Percentiles rank a stretch among this genome's conserved stretches.
phyloP scores from a whole-genome alignment of 2,888 invertebrate genomes.

The Drosophila mimetica region DNA sequence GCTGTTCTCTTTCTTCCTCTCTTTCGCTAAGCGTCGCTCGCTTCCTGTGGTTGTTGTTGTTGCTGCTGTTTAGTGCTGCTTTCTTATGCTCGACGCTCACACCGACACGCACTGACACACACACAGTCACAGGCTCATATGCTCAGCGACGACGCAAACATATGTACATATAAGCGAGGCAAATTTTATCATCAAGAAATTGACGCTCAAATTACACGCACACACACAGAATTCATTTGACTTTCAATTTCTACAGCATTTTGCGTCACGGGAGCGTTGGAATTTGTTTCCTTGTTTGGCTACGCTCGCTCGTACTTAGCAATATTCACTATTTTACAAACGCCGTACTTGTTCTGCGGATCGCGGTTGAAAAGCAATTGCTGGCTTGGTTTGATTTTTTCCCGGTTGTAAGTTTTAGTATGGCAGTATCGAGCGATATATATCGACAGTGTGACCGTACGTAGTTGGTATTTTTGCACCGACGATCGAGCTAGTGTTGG shows the following conservation, averaged over 20 bases:
- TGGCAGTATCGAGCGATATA: too few relatives aligned
- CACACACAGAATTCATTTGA: slow-evolving; percentile 51
- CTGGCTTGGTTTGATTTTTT: slow-evolving; percentile 56
- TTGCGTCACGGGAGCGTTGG: slow-evolving; percentile 32
- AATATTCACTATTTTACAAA: slow-evolving; percentile 3
- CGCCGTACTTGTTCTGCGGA: not conserved
- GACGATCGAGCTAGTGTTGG: not conserved
- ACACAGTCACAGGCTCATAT: slow-evolving; percentile 22
- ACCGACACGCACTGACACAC: slow-evolving; percentile 26
- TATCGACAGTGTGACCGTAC: too few relatives aligned
- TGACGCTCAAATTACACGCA: slow-evolving; percentile 49
- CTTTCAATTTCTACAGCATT: slow-evolving; percentile 49
- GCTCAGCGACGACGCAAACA: slow-evolving; percentile 16
- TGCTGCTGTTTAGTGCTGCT: slow-evolving; percentile 9
- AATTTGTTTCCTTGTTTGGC: slow-evolving; percentile 40
- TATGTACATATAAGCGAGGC: slow-evolving; percentile 15
- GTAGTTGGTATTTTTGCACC: too few relatives aligned
- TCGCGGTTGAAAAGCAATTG: slow-evolving; percentile 28
- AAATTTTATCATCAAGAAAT: slow-evolving; percentile 53
- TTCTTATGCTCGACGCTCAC: slow-evolving; percentile 44
- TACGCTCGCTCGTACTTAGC: slow-evolving; percentile 18
- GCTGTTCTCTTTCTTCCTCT: slow-evolving; percentile 19
- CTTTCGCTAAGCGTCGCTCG: slow-evolving; percentile 37
- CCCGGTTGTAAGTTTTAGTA: too few relatives aligned
- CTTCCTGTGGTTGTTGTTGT: slow-evolving; percentile 6